phyloP scores from a whole-genome alignment of 2,888 invertebrate genomes.

The Dasysyrphus tricinctus region DNA sequence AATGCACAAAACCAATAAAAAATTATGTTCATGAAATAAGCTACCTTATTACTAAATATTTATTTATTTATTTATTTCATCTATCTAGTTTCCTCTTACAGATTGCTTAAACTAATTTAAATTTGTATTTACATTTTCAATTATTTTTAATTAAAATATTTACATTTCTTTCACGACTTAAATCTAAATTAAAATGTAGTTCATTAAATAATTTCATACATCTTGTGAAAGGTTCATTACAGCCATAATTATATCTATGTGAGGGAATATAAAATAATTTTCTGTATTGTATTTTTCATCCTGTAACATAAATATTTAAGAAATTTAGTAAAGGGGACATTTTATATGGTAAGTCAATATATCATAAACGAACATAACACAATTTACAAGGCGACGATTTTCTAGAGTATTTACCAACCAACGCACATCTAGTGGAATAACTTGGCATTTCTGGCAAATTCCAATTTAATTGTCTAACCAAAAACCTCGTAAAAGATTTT shows the following conservation, averaged over 20 bases:
- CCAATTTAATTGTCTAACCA: too few species aligned
- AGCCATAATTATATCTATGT: too few species aligned
- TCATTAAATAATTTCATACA: neutral
- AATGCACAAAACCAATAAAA: too few species aligned
- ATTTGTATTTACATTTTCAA: neutral
- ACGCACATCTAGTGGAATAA: neutral
- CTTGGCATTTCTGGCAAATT: neutral
- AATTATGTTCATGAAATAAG: too few species aligned
- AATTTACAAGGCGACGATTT: neutral
- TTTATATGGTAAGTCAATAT: constrained; percentile 31
- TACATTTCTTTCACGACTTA: constrained; percentile 14
- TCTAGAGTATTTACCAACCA: neutral
- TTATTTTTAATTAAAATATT: constrained; percentile 6
- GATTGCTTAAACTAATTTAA: constrained; percentile 2
- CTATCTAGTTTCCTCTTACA: constrained; percentile 11
- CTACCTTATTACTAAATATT: too few species aligned
- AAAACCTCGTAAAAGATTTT: too few species aligned
- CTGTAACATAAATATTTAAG: neutral
- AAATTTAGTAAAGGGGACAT: constrained; percentile 13
- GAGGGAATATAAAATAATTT: neutral
- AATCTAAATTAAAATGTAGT: constrained; percentile 1
- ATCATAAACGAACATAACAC: constrained; percentile 20
- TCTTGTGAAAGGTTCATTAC: too few species aligned
- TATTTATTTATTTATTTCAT: too few species aligned
- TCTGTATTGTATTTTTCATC: neutral